phyloP scores from a whole-genome alignment of 2,113 vertebrate genomes.

The Anolis sagrei region DNA sequence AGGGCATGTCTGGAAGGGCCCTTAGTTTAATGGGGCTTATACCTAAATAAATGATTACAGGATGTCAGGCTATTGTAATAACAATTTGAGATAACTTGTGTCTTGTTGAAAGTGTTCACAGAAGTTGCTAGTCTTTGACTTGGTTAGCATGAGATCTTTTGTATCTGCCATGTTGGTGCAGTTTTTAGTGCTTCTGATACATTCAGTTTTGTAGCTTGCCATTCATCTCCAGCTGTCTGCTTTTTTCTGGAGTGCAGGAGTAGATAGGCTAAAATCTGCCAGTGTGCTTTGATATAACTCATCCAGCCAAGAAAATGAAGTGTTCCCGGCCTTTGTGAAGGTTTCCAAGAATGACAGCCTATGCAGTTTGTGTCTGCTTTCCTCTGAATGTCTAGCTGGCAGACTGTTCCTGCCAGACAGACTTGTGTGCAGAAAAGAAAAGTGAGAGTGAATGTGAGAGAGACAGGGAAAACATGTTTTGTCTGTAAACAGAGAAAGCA shows the following conservation, averaged over 20 bases:
- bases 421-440: constrained; percentile 54
- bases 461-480: constrained; percentile 20
- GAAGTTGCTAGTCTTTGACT: not conserved
- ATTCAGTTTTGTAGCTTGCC: constrained; percentile 47
- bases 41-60: not conserved
- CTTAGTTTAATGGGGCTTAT: not conserved
- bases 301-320: constrained; percentile 67
- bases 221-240: constrained; percentile 33
- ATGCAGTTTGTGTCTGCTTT: constrained; percentile 68
- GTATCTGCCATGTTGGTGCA: not conserved
- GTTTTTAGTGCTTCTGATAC: not conserved
- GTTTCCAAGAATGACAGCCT: constrained; percentile 66
- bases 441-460: not conserved
- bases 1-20: not conserved
- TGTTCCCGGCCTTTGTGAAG: constrained; percentile 62
- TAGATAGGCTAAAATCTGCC: constrained; percentile 48
- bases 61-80: not conserved
- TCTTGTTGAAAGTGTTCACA: not conserved
- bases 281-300: constrained; percentile 44
- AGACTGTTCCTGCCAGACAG: constrained; percentile 59
- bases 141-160: constrained; percentile 16
- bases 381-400: constrained; percentile 63
- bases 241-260: not conserved
- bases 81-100: not conserved
- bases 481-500: constrained; percentile 31